Conservation (phyloP, 1,140 invertebrate genomes). For the Yoshiicerus persimilis region DNA sequence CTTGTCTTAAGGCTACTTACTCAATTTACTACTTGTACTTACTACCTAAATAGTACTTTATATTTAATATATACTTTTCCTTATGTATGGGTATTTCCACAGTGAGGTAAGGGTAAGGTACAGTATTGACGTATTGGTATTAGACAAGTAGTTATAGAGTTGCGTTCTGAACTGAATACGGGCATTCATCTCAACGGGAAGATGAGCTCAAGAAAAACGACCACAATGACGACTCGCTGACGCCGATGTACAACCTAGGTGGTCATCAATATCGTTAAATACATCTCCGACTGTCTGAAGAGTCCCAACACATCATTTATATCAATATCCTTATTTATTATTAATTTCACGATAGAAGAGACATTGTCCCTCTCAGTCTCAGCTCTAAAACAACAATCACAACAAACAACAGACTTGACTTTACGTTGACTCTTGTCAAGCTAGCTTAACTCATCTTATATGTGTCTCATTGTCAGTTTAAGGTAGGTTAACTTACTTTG, state of each 20-base stretch:
- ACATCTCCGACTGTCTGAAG: conserved; percentile 36
- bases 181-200: background rate
- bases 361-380: conserved; percentile 1
- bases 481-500: no score
- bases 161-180: background rate
- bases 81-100: background rate
- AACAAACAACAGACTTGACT: background rate
- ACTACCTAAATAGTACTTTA: background rate
- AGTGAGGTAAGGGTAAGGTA: background rate
- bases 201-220: conserved; percentile 12
- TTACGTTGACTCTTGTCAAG: background rate
- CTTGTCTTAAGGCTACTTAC: background rate
- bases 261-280: conserved; percentile 37
- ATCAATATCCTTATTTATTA: conserved; percentile 30
- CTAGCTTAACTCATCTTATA: background rate
- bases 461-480: background rate
- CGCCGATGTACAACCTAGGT: conserved; percentile 39
- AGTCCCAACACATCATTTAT: conserved; percentile 43
- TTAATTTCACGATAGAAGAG: conserved; percentile 11
- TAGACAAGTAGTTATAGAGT: background rate
- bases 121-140: background rate
- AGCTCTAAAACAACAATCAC: background rate
- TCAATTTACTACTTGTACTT: background rate
- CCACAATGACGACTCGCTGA: conserved; percentile 31
- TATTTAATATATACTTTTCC: background rate